These are phyloP conservation scores for Ondatra zibethicus DNA, from an alignment of 2,113 vertebrate species.

Conservation along the genomic window DNA sequence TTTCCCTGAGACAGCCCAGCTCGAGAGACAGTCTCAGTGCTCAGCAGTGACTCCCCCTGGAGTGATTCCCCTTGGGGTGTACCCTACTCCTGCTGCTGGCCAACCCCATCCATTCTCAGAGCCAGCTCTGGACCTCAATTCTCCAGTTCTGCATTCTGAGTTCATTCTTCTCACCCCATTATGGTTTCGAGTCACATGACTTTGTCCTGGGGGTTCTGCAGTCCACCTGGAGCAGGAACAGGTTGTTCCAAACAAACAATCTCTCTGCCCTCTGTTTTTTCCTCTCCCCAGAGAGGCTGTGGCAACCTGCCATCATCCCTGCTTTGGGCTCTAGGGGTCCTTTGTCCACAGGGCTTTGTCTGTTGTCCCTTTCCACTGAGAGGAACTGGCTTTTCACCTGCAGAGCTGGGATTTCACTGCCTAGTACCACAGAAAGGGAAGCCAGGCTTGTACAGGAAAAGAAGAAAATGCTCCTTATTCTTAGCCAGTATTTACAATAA, in stretches of 20 bases:
- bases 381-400: not conserved
- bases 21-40: not conserved
- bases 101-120: not conserved
- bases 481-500: conserved; percentile 68
- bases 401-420: not conserved
- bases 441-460: not conserved
- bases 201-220: not conserved
- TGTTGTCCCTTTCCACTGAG: not conserved
- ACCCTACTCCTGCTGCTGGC: not conserved
- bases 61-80: accelerated
- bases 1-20: not conserved
- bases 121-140: not conserved
- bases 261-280: not conserved
- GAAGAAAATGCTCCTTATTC: conserved; percentile 46
- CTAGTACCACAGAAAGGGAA: not conserved
- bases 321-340: not conserved
- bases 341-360: not conserved
- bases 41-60: not conserved
- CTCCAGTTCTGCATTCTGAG: not conserved
- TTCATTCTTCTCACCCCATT: not conserved
- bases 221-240: not conserved
- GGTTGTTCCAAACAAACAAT: not conserved
- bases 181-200: not conserved
- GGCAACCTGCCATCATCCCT: not conserved
- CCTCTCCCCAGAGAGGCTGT: not conserved